Conservation (phyloP, 2,113 vertebrate species). For the Carassius carassius region DNA sequence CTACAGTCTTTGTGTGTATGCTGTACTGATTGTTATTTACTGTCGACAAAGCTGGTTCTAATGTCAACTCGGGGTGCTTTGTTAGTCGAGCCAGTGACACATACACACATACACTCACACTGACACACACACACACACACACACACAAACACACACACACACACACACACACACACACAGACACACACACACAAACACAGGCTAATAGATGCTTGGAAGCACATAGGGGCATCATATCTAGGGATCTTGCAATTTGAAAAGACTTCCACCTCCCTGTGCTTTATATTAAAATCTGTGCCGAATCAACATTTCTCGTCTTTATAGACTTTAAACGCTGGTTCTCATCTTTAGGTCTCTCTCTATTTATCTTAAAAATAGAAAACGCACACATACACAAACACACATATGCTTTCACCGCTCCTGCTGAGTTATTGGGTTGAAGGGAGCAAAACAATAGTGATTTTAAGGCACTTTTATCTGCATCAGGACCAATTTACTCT, state of each 20-base stretch:
- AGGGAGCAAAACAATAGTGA: constrained; percentile 23
- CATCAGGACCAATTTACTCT: constrained; percentile 45
- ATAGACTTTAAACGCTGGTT: constrained; percentile 35
- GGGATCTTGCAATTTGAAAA: neutral
- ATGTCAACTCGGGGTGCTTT: constrained; percentile 9
- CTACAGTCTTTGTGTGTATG: constrained; percentile 19
- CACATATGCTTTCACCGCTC: neutral
- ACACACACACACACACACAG: neutral
- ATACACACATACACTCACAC: neutral
- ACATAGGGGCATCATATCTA: neutral
- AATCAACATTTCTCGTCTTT: constrained; percentile 33
- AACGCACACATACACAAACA: neutral
- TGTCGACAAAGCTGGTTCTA: constrained; percentile 6
- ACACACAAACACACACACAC: neutral
- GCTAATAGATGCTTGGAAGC: neutral
- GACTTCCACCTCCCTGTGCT: neutral
- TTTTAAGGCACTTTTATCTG: constrained; percentile 36
- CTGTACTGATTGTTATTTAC: constrained; percentile 34
- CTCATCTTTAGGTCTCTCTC: constrained; percentile 23
- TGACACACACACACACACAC: too few species aligned
- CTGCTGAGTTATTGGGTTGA: constrained; percentile 14
- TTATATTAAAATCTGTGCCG: neutral
- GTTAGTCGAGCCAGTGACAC: neutral
- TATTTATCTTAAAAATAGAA: constrained; percentile 21
- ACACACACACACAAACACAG: neutral